Evolutionary conservation across 1,140 invertebrate species (phyloP).

Genomic region (Parasteatoda tepidariorum): DNA sequence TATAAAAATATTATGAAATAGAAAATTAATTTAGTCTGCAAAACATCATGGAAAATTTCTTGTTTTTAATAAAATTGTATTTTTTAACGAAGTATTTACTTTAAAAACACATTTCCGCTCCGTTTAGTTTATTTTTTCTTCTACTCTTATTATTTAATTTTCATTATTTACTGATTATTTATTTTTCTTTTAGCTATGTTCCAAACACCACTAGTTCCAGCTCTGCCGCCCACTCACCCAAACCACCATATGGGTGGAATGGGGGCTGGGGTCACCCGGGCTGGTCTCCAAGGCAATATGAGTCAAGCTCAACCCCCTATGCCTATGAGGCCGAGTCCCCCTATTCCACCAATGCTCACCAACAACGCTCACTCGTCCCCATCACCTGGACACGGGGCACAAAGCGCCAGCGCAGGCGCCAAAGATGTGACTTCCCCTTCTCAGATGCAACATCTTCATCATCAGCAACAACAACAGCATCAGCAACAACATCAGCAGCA

Average conservation of each 20-base stretch:
- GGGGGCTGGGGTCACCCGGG: conserved; percentile 39
- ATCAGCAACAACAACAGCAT: conserved; percentile 53
- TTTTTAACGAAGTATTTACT: too few species aligned
- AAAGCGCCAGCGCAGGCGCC: conserved; percentile 43
- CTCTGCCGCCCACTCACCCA: conserved; percentile 52
- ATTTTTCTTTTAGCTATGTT: too few species aligned
- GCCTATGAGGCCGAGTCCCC: conserved; percentile 64
- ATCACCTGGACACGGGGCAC: conserved; percentile 54
- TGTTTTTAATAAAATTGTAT: too few species aligned
- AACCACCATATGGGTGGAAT: conserved; percentile 52
- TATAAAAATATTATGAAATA: too few species aligned
- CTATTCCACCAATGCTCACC: conserved; percentile 61
- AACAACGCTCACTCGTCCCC: conserved; percentile 62
- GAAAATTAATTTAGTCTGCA: too few species aligned
- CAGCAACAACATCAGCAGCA: conserved; percentile 34
- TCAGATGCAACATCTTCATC: conserved; percentile 38
- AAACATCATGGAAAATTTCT: too few species aligned
- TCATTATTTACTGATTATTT: too few species aligned
- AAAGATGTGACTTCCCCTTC: conserved; percentile 20
- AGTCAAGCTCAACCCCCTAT: conserved; percentile 45
- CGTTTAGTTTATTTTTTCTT: too few species aligned
- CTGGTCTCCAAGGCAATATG: conserved; percentile 37
- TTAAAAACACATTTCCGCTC: too few species aligned
- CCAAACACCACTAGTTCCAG: conserved; percentile 77
- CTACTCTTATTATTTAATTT: too few species aligned